phyloP scores from a whole-genome alignment of 2,113 vertebrate genomes.

The Microtus montanus region DNA sequence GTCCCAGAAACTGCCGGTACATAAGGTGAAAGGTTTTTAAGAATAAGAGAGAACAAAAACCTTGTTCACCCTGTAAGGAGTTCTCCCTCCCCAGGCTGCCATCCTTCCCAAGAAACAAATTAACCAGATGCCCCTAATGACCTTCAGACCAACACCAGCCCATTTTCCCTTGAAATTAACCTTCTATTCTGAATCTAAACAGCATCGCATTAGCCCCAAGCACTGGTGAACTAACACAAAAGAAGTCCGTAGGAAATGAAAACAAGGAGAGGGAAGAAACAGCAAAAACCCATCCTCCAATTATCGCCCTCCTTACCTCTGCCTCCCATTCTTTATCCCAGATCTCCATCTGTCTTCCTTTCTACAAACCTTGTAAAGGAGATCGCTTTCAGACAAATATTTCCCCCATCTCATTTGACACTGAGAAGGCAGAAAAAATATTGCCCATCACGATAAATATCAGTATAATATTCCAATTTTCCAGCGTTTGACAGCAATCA shows the following conservation, averaged over 20 bases:
- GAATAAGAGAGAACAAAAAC: background rate
- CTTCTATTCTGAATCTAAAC: slow-evolving; percentile 48
- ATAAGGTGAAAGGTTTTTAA: slow-evolving; percentile 27
- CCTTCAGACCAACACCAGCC: slow-evolving; percentile 69
- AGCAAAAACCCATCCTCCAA: slow-evolving; percentile 43
- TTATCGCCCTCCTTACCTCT: background rate
- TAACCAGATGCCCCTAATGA: slow-evolving; percentile 70
- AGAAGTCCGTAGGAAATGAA: slow-evolving; percentile 54
- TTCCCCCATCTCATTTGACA: slow-evolving; percentile 76
- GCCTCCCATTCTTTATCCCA: background rate
- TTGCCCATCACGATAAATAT: slow-evolving; percentile 87
- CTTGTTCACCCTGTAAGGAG: background rate
- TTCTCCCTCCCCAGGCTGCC: slow-evolving; percentile 56
- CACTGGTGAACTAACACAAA: background rate
- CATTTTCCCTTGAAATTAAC: slow-evolving; percentile 42
- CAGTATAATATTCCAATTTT: slow-evolving; percentile 89
- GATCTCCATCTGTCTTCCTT: slow-evolving; percentile 46
- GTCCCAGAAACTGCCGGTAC: background rate
- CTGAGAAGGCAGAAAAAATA: slow-evolving; percentile 82
- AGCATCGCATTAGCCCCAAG: slow-evolving; percentile 51
- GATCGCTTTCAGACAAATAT: slow-evolving; percentile 50
- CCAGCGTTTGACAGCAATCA: slow-evolving; percentile 93
- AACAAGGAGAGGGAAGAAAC: background rate
- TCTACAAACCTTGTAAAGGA: slow-evolving; percentile 54
- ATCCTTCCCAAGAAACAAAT: slow-evolving; percentile 70